A percentile compares a stretch with the other conserved stretches of the same genome.
Evolutionary conservation across 1,140 invertebrate genomes (phyloP).

Genomic region (Hyposmocoma kahamanoa): DNA sequence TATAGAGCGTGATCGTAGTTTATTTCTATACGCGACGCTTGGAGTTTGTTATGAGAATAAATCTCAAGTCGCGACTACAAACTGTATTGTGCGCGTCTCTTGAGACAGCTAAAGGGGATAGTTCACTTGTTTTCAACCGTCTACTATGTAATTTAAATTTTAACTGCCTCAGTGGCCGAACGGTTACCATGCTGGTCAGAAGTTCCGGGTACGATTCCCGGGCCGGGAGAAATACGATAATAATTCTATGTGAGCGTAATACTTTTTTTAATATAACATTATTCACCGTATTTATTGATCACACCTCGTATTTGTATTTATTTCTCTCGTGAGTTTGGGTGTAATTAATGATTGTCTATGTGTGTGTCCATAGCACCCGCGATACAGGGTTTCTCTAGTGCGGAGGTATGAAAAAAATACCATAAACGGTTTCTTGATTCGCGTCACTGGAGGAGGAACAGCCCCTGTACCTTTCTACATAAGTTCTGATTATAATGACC

Average conservation of each 20-base stretch:
- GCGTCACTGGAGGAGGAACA: no score
- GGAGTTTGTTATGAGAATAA: constrained; percentile 45
- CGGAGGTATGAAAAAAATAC: no score
- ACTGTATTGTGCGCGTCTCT: constrained; percentile 30
- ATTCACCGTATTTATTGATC: not conserved
- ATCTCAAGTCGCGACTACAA: constrained; percentile 35
- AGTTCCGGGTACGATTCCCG: not conserved
- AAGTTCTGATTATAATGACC: no score
- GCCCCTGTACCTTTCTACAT: no score
- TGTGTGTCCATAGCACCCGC: no score
- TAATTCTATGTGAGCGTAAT: not conserved
- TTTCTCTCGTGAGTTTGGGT: no score
- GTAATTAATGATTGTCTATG: no score
- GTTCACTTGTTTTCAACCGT: constrained; percentile 11
- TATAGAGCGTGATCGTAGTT: not conserved
- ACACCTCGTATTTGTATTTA: not conserved
- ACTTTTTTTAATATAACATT: not conserved
- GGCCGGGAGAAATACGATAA: not conserved
- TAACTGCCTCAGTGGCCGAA: not conserved
- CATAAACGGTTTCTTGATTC: no score
- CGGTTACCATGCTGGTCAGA: not conserved
- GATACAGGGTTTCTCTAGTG: no score
- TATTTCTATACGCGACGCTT: constrained; percentile 23
- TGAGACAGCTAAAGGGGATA: constrained; percentile 20
- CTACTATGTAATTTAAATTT: constrained; percentile 13